Base-by-base conservation (phyloP, 2,888 invertebrate genomes). In the Notodonta dromedarius region DNA sequence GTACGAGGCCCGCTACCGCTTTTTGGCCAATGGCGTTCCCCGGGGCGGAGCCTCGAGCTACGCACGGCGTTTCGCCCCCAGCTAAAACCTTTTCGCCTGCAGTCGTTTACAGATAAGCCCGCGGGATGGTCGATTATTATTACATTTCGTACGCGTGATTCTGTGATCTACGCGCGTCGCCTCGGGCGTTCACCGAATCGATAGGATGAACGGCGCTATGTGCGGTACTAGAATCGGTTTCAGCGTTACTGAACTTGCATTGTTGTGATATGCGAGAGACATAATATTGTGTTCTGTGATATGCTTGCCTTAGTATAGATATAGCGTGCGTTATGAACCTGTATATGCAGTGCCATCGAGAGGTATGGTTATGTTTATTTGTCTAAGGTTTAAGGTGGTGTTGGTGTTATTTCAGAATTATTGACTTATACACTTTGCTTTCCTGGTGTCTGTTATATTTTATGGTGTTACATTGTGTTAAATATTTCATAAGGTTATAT, bases 101-200 rank as follows among this genome's bases (percentile, higher is more conserved):
- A 93, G 93, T 93, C 93, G 93, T 93, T 90, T 93, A 88, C 89
- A 87, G 93, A 93, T 93, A 93, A 93, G 92, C 93, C 93, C 85
- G 84, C 88, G 90, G 93, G 93, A 93, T 93, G 93, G 93, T 90
- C 91, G 92, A 87, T 88, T 91, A 91, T 91, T 91, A 91, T 93
- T 92, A 90, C 88, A 87, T 90, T 88, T 82, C 79, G 79, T 86
- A 88, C 87, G 87, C 86, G 89, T 87, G 91, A 90, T 87, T 87
- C 86, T 87, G 89, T 87, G 89, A 88, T 86, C 85, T 85, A 84
- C 84, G 83, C 80, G 77, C 73, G 78, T 78, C 78, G 88, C 92
- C 90, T 76, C 82, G 82, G 91, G 92, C 89, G 85, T 65, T 76
- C 63, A 67, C 77, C 82, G 83, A 83, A 89, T 90, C 91, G 88